These are phyloP conservation scores for Forbesichthys papilliferus DNA, from an alignment of 2,113 vertebrate genomes.

Conservation along the genomic window DNA sequence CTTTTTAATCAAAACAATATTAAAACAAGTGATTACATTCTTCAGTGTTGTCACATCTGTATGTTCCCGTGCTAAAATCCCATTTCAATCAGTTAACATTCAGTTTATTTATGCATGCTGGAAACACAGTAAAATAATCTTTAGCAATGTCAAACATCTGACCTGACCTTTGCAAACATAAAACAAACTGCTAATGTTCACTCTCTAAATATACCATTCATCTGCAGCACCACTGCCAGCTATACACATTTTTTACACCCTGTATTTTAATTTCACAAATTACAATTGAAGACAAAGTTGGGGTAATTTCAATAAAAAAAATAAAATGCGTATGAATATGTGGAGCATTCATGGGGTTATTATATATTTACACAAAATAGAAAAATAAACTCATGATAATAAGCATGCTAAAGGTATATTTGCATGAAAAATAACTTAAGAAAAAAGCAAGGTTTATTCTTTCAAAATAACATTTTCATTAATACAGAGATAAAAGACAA, in stretches of 20 bases:
- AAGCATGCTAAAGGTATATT: conserved; percentile 10
- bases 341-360: conserved; percentile 9
- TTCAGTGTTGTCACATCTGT: neutral
- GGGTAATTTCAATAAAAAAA: conserved; percentile 13
- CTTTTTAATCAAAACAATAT: conserved; percentile 18
- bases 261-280: too few relatives aligned
- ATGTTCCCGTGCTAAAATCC: conserved; percentile 3
- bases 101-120: neutral
- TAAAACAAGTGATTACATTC: conserved; percentile 28
- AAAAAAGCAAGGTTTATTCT: conserved; percentile 23
- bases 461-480: conserved; percentile 11
- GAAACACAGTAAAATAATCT: conserved; percentile 3
- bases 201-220: neutral
- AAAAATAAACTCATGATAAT: conserved; percentile 46
- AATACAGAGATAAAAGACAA: conserved; percentile 1
- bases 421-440: conserved; percentile 24
- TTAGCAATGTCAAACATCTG: neutral
- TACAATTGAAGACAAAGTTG: neutral
- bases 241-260: conserved; percentile 6
- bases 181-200: conserved; percentile 15
- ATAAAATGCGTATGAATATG: conserved; percentile 9
- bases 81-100: conserved; percentile 4
- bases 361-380: conserved; percentile 15
- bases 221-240: conserved; percentile 38
- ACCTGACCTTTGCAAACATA: neutral